A percentile compares a stretch with the other conserved stretches of the same genome.
Conservation (phyloP, 37 sponge, comb jelly and placozoan species). For the Ianthella basta region DNA sequence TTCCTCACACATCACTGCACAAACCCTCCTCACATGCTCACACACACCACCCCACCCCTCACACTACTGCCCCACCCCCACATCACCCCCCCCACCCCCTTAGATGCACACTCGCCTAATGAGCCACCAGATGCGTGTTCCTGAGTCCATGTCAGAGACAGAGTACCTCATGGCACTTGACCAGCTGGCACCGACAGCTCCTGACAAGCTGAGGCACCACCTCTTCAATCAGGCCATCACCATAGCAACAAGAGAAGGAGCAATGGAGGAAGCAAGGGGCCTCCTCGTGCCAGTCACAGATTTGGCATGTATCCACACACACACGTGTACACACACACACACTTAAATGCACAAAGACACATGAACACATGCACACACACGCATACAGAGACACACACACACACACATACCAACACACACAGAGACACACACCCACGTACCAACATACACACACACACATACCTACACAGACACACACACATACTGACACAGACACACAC, state of each 20-base stretch:
- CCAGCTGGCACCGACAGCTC: conserved; percentile 10
- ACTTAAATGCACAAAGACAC: not conserved
- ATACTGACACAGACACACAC: conserved; percentile 19
- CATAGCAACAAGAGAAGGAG: not conserved
- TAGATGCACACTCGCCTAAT: conserved; percentile 54
- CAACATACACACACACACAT: not conserved
- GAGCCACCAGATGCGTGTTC: conserved; percentile 12
- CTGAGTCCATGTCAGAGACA: conserved; percentile 54
- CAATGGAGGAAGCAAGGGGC: not conserved
- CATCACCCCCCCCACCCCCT: too few species aligned
- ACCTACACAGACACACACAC: conserved; percentile 29
- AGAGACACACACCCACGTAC: not conserved
- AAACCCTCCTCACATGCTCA: not conserved
- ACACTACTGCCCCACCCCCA: not conserved
- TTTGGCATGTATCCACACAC: conserved; percentile 63
- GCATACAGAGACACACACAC: conserved; percentile 27
- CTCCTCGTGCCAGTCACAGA: conserved; percentile 18
- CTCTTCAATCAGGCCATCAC: conserved; percentile 53
- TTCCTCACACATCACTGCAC: not conserved
- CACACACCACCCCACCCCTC: not conserved
- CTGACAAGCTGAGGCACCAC: conserved; percentile 41
- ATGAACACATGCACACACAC: conserved; percentile 25
- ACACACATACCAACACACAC: conserved; percentile 28
- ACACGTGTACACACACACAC: not conserved
- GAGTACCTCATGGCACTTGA: conserved; percentile 79